Percentiles rank a stretch among this genome's conserved stretches.
These are phyloP conservation scores for Columba janthina DNA, from an alignment of 2,113 vertebrate species.

Conservation along the genomic window DNA sequence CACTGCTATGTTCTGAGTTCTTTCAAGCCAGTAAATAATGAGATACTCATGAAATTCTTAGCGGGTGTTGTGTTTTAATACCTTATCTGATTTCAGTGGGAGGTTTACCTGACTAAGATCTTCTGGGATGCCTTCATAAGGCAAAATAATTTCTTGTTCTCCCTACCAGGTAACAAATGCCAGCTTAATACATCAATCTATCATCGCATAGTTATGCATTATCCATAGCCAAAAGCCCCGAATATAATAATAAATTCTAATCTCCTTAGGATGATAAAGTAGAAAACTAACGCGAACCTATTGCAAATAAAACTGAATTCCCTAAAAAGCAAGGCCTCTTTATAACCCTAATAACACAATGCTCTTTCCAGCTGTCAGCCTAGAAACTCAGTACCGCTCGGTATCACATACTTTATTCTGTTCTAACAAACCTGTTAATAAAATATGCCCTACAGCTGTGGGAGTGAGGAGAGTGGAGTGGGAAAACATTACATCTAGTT, in stretches of 20 bases:
- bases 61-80: neutral
- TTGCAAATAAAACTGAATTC: slow-evolving; percentile 30
- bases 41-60: slow-evolving; percentile 36
- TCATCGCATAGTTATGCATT: neutral
- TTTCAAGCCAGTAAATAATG: slow-evolving; percentile 44
- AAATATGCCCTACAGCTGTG: neutral
- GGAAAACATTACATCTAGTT: neutral
- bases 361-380: neutral
- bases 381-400: neutral
- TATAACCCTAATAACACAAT: neutral
- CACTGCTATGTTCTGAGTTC: neutral
- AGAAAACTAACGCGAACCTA: neutral
- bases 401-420: neutral
- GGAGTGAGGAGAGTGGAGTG: neutral
- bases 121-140: slow-evolving; percentile 2
- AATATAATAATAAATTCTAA: slow-evolving; percentile 28
- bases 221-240: neutral
- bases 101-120: slow-evolving; percentile 35
- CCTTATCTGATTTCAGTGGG: slow-evolving; percentile 30
- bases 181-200: slow-evolving; percentile 15
- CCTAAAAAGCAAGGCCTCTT: slow-evolving; percentile 9
- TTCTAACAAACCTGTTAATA: slow-evolving; percentile 13
- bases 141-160: slow-evolving; percentile 26
- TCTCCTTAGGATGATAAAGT: slow-evolving; percentile 14
- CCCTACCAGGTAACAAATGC: slow-evolving; percentile 40